phyloP scores from a whole-genome alignment of 2,113 vertebrate genomes.

The Perca schrenkii region DNA sequence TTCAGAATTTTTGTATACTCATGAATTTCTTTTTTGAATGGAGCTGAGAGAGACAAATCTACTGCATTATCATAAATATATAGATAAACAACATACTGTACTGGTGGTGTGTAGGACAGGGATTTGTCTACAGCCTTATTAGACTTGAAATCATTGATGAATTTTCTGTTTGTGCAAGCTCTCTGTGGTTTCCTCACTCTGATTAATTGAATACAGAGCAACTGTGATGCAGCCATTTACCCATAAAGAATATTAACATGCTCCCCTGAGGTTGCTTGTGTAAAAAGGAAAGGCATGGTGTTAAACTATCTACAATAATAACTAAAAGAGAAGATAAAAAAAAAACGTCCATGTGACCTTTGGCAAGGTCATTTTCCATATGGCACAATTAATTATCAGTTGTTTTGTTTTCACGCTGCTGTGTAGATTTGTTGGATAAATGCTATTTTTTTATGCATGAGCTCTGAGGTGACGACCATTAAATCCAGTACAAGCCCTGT shows the following conservation, averaged over 20 bases:
- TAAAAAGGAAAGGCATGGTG: conserved; percentile 24
- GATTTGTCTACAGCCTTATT: conserved; percentile 50
- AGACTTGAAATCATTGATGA: conserved; percentile 58
- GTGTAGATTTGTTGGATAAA: background rate
- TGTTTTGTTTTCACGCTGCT: conserved; percentile 18
- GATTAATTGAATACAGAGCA: conserved; percentile 66
- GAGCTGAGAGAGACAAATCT: background rate
- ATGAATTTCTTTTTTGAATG: conserved; percentile 10
- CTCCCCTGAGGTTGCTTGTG: conserved; percentile 41
- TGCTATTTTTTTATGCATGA: conserved; percentile 31
- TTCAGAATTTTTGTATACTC: background rate
- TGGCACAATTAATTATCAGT: conserved; percentile 7
- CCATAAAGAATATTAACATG: conserved; percentile 48
- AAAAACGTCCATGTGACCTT: background rate
- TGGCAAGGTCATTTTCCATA: conserved; percentile 25
- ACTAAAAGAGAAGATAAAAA: conserved; percentile 20
- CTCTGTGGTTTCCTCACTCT: conserved; percentile 37
- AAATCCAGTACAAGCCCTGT: background rate
- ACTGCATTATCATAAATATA: conserved; percentile 30
- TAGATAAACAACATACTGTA: conserved; percentile 33
- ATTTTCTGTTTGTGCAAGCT: conserved; percentile 53
- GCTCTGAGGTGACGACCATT: conserved; percentile 18
- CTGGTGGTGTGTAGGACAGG: background rate
- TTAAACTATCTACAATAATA: conserved; percentile 57
- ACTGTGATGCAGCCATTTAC: conserved; percentile 52